Conservation (phyloP, 2,888 invertebrate species). For the Drosophila eohydei region DNA sequence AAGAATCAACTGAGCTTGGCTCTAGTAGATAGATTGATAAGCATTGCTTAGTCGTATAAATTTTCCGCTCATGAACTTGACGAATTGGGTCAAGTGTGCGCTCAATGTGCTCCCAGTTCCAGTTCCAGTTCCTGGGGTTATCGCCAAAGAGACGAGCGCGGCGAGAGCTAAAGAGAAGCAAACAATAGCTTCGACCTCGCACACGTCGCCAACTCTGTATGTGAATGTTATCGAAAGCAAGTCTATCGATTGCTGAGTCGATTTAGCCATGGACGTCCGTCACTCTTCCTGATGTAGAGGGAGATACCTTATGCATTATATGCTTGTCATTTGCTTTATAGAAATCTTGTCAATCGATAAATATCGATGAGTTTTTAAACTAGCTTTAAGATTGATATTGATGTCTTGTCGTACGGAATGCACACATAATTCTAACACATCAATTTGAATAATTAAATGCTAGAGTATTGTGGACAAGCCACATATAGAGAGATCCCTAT, state of each 20-base stretch:
- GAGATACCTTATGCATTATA: no score
- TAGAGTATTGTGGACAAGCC: no score
- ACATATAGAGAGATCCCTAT: no score
- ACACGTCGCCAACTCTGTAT: not conserved
- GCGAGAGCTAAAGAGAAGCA: constrained; percentile 37
- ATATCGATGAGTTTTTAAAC: no score
- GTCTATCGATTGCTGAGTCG: not conserved
- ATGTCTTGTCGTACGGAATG: no score
- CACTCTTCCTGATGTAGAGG: no score
- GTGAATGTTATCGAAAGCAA: not conserved
- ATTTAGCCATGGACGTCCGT: not conserved
- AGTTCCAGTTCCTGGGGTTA: constrained; percentile 47
- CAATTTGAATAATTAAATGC: no score
- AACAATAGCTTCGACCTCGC: constrained; percentile 45
- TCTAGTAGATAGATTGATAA: constrained; percentile 46
- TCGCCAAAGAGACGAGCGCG: constrained; percentile 31
- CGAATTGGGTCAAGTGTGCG: constrained; percentile 64
- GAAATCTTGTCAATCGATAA: no score
- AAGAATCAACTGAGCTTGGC: constrained; percentile 48
- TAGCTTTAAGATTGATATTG: no score
- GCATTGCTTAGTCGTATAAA: constrained; percentile 21
- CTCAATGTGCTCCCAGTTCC: constrained; percentile 30
- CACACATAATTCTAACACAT: no score
- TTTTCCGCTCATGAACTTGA: constrained; percentile 66
- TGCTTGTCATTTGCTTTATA: no score